Conservation (phyloP, 2,888 invertebrate species). For the Tetropium fuscum region DNA sequence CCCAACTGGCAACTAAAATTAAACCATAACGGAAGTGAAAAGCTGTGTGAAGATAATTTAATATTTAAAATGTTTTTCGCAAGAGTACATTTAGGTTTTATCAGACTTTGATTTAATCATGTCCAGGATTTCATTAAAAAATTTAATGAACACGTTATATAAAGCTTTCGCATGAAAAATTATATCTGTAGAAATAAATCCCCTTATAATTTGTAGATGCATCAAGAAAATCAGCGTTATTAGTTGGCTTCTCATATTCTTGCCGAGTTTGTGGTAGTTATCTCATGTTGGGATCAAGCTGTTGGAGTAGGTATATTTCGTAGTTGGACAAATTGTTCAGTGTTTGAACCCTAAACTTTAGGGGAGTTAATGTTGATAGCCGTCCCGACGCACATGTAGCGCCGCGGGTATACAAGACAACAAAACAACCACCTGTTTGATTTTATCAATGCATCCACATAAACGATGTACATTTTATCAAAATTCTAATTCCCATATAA, state of each 20-base stretch:
- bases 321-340: conserved; percentile 28
- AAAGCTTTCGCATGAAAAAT: conserved; percentile 17
- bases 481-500: conserved; percentile 53
- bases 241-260: background rate
- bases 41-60: conserved; percentile 55
- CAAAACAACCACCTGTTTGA: conserved; percentile 60
- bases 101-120: conserved; percentile 38
- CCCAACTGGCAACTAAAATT: conserved; percentile 47
- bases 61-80: conserved; percentile 53
- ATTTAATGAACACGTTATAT: conserved; percentile 29
- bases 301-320: conserved; percentile 11
- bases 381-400: conserved; percentile 23
- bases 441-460: conserved; percentile 45
- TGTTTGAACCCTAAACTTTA: conserved; percentile 26
- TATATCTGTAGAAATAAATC: background rate
- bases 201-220: too few relatives aligned
- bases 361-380: conserved; percentile 28
- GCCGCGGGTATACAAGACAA: conserved; percentile 47
- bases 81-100: conserved; percentile 36
- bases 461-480: conserved; percentile 50
- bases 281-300: background rate
- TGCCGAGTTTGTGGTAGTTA: conserved; percentile 5
- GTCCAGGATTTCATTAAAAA: conserved; percentile 33
- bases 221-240: too few relatives aligned
- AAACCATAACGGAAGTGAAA: conserved; percentile 54